Percentiles rank a stretch among this genome's conserved stretches.
Evolutionary conservation across 2,113 vertebrate genomes (phyloP).

Genomic region (Kobus ellipsiprymnus): DNA sequence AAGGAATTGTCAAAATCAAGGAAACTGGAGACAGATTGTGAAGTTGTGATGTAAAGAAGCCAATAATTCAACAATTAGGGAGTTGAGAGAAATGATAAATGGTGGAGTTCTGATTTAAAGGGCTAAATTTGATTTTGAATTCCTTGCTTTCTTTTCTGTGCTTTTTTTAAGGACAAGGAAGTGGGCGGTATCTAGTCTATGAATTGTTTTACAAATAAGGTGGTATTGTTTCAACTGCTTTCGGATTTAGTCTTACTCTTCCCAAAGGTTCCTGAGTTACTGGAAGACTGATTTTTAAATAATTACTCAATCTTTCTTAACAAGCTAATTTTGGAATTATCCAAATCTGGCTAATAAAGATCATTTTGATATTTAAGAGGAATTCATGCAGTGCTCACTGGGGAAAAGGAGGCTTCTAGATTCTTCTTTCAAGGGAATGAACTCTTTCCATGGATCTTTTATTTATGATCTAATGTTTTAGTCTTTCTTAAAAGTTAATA

Average conservation of each 20-base stretch:
- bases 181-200: not conserved
- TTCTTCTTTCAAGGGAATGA: not conserved
- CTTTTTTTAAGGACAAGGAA: not conserved
- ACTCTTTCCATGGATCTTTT: not conserved
- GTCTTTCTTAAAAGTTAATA: not conserved
- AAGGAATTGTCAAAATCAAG: not conserved
- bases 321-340: not conserved
- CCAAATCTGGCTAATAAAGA: not conserved
- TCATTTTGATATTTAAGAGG: not conserved
- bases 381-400: not conserved
- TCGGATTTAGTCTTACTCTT: not conserved
- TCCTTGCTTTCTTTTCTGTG: not conserved
- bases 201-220: not conserved
- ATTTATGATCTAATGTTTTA: not conserved
- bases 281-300: not conserved
- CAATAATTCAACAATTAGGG: not conserved
- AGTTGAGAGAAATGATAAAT: slow-evolving; percentile 12
- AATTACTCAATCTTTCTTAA: not conserved
- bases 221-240: not conserved
- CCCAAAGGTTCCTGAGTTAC: not conserved
- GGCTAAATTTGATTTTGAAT: not conserved
- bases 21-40: not conserved
- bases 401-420: not conserved
- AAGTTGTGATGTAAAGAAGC: not conserved
- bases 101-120: not conserved